Evolutionary conservation across 2,797 vertebrate species (phyloP).

Genomic region (Myotis daubentonii): DNA sequence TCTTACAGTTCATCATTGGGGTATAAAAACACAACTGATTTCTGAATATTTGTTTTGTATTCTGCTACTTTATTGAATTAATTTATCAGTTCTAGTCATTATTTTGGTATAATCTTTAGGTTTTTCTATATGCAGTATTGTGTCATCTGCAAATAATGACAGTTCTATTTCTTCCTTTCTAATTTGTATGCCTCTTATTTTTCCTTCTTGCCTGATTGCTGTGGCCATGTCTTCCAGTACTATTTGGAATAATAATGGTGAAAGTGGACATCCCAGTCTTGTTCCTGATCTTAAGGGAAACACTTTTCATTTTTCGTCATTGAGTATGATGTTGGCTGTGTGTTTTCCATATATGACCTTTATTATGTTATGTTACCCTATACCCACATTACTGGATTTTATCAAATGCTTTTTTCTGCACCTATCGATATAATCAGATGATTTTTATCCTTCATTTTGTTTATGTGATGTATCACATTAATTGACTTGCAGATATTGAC

Average conservation of each 20-base stretch:
- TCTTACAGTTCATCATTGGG: not conserved
- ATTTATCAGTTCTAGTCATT: not conserved
- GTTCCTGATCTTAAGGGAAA: not conserved
- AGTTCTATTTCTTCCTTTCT: not conserved
- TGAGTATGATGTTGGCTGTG: not conserved
- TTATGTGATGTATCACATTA: not conserved
- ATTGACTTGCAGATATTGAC: not conserved
- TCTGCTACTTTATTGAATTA: not conserved
- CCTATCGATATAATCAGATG: not conserved
- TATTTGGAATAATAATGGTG: not conserved
- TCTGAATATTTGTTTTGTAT: not conserved
- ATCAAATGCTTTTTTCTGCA: not conserved
- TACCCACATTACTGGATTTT: not conserved
- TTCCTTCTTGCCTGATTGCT: not conserved
- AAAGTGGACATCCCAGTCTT: not conserved
- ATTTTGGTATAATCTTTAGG: not conserved
- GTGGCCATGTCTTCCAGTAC: not conserved
- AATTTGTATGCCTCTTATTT: not conserved
- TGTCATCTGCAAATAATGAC: not conserved
- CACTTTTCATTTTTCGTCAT: not conserved
- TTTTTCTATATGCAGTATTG: not conserved
- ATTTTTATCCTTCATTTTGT: not conserved
- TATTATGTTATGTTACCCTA: not conserved
- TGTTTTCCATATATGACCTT: not conserved
- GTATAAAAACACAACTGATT: not conserved